These are phyloP conservation scores for Pithys albifrons DNA, from an alignment of 2,113 vertebrate genomes.

Conservation along the genomic window DNA sequence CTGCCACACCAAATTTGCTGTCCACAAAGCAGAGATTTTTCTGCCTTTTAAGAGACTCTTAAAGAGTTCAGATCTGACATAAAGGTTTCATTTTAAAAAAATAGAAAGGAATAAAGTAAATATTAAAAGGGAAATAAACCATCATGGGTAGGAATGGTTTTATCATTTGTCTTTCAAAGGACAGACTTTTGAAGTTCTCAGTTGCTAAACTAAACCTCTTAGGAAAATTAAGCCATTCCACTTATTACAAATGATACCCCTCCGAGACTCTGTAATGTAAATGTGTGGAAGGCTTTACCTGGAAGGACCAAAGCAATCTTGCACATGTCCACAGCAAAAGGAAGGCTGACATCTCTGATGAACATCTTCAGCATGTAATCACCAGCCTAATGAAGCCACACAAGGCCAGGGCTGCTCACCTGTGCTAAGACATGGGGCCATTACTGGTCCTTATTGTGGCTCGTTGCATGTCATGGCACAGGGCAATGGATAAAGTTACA, in stretches of 20 bases:
- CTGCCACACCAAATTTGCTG: background rate
- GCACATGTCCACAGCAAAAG: background rate
- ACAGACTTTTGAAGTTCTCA: background rate
- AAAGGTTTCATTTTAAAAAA: background rate
- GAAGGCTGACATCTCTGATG: background rate
- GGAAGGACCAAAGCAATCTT: background rate
- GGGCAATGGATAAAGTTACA: background rate
- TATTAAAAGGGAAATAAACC: background rate
- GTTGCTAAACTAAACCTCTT: background rate
- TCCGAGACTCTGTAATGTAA: background rate
- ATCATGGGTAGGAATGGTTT: background rate
- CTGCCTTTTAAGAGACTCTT: background rate
- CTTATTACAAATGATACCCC: background rate
- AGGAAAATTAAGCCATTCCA: background rate
- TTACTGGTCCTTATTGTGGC: background rate
- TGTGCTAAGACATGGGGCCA: background rate
- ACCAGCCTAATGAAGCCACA: background rate
- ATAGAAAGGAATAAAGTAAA: background rate
- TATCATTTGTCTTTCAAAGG: constrained; percentile 22
- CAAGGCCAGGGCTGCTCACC: background rate
- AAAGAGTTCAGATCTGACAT: constrained; percentile 3
- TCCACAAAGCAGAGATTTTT: background rate
- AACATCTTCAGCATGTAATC: rapidly evolving
- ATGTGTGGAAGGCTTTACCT: background rate
- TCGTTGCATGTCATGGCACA: background rate